phyloP scores from a whole-genome alignment of 2,113 vertebrate genomes.

The Chroicocephalus ridibundus region DNA sequence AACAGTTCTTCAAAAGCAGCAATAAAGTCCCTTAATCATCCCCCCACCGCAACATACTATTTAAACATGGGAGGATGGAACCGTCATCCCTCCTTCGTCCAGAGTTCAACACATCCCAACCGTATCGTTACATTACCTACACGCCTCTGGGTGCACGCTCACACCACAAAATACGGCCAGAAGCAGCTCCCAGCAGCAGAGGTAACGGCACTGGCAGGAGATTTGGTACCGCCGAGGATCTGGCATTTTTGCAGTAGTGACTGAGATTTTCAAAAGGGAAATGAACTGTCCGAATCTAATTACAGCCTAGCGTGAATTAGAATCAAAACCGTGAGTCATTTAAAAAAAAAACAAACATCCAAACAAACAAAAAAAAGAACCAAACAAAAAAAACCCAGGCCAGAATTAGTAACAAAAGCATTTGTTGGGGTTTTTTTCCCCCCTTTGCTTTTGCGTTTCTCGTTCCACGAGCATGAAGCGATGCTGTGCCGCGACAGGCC shows the following conservation, averaged over 20 bases:
- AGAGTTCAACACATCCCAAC: not conserved
- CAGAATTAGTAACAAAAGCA: not conserved
- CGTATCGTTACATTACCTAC: not conserved
- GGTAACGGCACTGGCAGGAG: not conserved
- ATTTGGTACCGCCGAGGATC: not conserved
- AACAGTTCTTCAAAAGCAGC: not conserved
- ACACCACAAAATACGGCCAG: not conserved
- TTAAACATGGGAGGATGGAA: not conserved
- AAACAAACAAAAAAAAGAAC: not conserved
- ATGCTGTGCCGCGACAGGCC: not conserved
- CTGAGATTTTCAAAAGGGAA: not conserved
- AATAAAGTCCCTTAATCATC: not conserved
- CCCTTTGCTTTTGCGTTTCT: not conserved
- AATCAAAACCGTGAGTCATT: not conserved
- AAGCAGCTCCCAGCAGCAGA: not conserved
- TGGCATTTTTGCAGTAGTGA: not conserved
- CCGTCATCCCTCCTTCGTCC: not conserved
- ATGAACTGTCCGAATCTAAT: not conserved
- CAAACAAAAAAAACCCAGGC: not conserved
- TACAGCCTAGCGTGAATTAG: not conserved
- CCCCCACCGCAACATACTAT: not conserved
- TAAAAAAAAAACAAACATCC: not conserved
- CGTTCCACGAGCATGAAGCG: not conserved
- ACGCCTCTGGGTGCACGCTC: fast-evolving
- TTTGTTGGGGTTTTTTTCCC: not conserved